Evolutionary conservation across 1,140 invertebrate species (phyloP).

Genomic region (Musca vetustissima): DNA sequence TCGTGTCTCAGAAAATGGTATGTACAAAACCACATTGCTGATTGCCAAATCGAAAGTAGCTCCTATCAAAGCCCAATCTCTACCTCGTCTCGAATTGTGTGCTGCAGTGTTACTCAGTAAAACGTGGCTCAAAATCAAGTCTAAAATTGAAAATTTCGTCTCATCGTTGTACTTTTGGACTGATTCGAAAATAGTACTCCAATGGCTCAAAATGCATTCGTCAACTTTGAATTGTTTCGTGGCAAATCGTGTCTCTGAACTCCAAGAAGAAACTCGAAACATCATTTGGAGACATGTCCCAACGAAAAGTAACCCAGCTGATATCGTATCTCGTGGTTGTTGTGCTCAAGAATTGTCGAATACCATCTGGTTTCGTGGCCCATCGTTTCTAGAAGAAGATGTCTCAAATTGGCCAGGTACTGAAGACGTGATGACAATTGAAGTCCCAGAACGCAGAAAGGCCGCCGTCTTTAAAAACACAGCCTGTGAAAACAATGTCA

Average conservation of each 20-base stretch:
- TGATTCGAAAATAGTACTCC: slow-evolving; percentile 26
- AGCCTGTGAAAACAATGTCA: too few species aligned
- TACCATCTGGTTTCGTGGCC: slow-evolving; percentile 16
- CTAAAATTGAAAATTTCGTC: slow-evolving; percentile 5
- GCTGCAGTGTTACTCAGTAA: too few species aligned
- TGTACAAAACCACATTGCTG: too few species aligned
- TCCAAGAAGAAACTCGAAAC: slow-evolving; percentile 1
- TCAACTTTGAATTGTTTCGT: slow-evolving; percentile 26
- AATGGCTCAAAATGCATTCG: slow-evolving; percentile 25
- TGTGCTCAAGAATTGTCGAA: background rate
- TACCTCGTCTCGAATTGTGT: too few species aligned
- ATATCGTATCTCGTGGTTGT: slow-evolving; percentile 8
- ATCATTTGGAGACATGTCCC: background rate
- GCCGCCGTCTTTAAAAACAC: too few species aligned
- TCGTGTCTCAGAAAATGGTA: too few species aligned
- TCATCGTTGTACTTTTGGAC: slow-evolving; percentile 18
- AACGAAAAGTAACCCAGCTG: slow-evolving; percentile 16
- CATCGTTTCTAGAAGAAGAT: background rate
- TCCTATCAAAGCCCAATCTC: too few species aligned
- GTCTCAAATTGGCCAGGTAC: background rate
- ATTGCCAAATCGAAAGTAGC: too few species aligned
- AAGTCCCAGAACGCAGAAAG: background rate
- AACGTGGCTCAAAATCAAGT: too few species aligned
- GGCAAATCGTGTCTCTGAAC: slow-evolving; percentile 19
- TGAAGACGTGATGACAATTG: background rate